A percentile compares a stretch with the other conserved stretches of the same genome.
Conservation (phyloP, 2,113 vertebrate species). For the Grammomys surdaster region DNA sequence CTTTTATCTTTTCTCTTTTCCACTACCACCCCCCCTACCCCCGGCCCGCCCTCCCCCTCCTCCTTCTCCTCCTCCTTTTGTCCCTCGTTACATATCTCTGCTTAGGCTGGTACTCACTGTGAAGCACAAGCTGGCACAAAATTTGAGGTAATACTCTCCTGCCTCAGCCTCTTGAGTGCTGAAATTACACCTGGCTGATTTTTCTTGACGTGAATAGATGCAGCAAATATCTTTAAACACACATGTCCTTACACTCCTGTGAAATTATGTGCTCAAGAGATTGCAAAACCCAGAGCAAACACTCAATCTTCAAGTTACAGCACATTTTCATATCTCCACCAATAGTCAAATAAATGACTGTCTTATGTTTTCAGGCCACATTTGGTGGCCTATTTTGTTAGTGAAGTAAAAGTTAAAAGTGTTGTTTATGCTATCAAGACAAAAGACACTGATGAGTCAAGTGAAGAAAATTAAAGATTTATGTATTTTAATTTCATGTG, state of each 20-base stretch:
- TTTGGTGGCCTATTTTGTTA: slow-evolving; percentile 2
- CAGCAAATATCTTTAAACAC: neutral
- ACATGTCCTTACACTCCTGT: neutral
- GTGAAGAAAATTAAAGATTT: neutral
- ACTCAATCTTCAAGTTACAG: slow-evolving; percentile 6
- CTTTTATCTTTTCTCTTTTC: neutral
- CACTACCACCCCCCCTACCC: no score
- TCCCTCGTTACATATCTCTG: no score
- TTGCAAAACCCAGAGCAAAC: neutral
- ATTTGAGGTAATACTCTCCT: neutral
- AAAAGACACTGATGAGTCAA: neutral
- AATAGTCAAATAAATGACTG: neutral
- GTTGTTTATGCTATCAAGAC: neutral
- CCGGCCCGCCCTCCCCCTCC: no score
- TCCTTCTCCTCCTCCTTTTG: no score
- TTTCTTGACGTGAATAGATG: neutral
- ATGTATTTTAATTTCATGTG: neutral
- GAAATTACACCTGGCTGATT: neutral
- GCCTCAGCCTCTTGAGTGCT: neutral
- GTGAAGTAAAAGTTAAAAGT: slow-evolving; percentile 9
- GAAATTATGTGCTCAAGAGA: slow-evolving; percentile 3
- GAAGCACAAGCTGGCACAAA: neutral
- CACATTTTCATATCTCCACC: neutral
- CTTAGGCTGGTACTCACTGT: neutral
- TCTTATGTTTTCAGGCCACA: neutral